phyloP scores from a whole-genome alignment of 37 sponge, comb jelly and placozoan species.

The Amphimedon queenslandica region DNA sequence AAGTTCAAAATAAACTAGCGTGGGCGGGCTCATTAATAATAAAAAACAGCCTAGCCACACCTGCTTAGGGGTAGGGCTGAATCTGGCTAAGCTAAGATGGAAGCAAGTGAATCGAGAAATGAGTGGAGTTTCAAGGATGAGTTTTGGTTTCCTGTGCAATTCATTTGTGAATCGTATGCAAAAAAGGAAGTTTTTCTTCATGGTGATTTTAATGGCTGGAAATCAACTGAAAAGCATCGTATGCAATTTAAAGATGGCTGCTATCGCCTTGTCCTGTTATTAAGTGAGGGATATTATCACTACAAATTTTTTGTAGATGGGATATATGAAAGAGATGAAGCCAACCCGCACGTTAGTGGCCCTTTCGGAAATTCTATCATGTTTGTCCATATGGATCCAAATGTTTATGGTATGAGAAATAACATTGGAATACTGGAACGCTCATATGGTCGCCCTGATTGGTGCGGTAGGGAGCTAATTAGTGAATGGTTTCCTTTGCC shows the following conservation, averaged over 20 bases:
- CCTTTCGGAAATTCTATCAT: constrained; percentile 78
- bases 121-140: constrained; percentile 56
- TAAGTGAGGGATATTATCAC: constrained; percentile 75
- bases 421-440: constrained; percentile 42
- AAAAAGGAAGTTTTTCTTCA: constrained; percentile 35
- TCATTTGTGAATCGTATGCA: constrained; percentile 37
- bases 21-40: too few relatives aligned
- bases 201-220: constrained; percentile 88
- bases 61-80: too few relatives aligned
- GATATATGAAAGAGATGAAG: constrained; percentile 47
- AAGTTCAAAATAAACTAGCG: too few relatives aligned
- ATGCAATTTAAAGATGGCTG: constrained; percentile 13
- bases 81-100: too few relatives aligned
- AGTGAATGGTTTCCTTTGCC: constrained; percentile 37
- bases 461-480: constrained; percentile 49
- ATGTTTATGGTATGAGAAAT: constrained; percentile 45
- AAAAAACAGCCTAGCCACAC: too few relatives aligned
- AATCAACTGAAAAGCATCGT: constrained; percentile 26
- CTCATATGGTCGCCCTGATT: constrained; percentile 49
- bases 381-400: constrained; percentile 90
- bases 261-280: constrained; percentile 42
- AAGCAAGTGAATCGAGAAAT: background rate
- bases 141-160: constrained; percentile 77
- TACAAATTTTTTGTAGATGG: constrained; percentile 81
- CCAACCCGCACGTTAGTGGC: constrained; percentile 58